Percentiles rank a stretch among this genome's conserved stretches.
Evolutionary conservation across 2,888 invertebrate species (phyloP).

Genomic region (Coleophora flavipennella): DNA sequence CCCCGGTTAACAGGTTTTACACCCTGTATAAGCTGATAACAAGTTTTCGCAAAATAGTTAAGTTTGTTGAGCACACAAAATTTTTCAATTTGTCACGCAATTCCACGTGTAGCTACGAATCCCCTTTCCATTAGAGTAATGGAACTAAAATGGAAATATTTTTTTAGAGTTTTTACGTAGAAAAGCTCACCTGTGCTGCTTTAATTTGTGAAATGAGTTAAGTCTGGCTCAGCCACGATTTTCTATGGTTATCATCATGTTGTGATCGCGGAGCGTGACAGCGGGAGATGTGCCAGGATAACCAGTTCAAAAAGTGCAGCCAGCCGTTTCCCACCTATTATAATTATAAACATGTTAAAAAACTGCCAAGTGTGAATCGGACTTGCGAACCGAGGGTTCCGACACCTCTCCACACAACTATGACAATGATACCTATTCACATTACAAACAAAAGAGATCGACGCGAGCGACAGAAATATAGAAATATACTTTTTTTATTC

Average conservation of each 20-base stretch:
- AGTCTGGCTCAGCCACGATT: slow-evolving; percentile 26
- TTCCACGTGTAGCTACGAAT: slow-evolving; percentile 20
- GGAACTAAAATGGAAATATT: slow-evolving; percentile 23
- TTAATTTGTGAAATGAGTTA: slow-evolving; percentile 37
- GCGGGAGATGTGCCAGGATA: slow-evolving; percentile 47
- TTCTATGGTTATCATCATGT: slow-evolving; percentile 37
- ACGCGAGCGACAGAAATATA: too few species aligned
- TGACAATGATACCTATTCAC: too few species aligned
- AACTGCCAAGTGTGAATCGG: too few species aligned
- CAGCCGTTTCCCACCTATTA: slow-evolving; percentile 23
- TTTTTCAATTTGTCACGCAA: slow-evolving; percentile 46
- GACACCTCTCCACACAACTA: too few species aligned
- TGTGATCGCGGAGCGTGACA: slow-evolving; percentile 41
- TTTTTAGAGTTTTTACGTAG: slow-evolving; percentile 25
- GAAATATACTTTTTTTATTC: too few species aligned
- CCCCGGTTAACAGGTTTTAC: too few species aligned
- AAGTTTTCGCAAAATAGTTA: too few species aligned
- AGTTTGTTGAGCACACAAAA: too few species aligned
- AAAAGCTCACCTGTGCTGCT: slow-evolving; percentile 29
- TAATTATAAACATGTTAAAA: too few species aligned
- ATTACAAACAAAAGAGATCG: too few species aligned
- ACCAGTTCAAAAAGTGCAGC: slow-evolving; percentile 18
- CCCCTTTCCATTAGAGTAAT: slow-evolving; percentile 37
- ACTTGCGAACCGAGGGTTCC: too few species aligned
- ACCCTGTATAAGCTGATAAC: too few species aligned